These are phyloP conservation scores for Brienomyrus brachyistius DNA, from an alignment of 2,113 vertebrate species.

Conservation along the genomic window DNA sequence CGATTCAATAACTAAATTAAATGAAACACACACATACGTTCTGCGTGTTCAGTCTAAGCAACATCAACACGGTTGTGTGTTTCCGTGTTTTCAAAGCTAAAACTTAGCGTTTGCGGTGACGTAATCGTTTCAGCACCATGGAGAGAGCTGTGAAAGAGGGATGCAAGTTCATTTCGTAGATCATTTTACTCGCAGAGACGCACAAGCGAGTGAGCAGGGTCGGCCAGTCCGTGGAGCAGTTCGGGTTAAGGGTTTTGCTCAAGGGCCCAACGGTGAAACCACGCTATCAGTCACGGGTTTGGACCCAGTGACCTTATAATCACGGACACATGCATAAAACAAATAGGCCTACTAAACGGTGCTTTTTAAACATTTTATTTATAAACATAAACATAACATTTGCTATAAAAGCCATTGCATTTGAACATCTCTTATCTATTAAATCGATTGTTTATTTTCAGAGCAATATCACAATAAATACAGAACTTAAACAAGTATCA, in stretches of 20 bases:
- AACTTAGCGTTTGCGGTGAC: neutral
- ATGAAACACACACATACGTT: neutral
- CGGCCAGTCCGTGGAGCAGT: neutral
- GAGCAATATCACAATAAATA: constrained; percentile 79
- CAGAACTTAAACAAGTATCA: constrained; percentile 59
- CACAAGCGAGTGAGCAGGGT: neutral
- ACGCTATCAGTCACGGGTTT: neutral
- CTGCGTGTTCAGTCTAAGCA: neutral
- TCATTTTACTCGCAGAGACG: neutral
- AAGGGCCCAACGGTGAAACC: neutral
- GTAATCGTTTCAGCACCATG: constrained; percentile 17
- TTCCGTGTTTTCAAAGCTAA: neutral
- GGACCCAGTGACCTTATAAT: neutral
- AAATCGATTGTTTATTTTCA: constrained; percentile 55
- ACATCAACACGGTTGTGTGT: neutral
- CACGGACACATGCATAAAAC: neutral
- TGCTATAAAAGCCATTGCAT: constrained; percentile 89
- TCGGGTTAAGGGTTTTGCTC: neutral
- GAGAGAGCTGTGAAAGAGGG: neutral
- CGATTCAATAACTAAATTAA: neutral
- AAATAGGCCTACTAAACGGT: neutral
- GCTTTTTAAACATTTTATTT: constrained; percentile 76
- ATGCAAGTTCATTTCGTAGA: neutral
- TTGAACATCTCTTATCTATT: constrained; percentile 54
- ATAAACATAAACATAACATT: constrained; percentile 82